Base-by-base conservation (phyloP, 2,113 vertebrate genomes). In the Morone saxatilis region DNA sequence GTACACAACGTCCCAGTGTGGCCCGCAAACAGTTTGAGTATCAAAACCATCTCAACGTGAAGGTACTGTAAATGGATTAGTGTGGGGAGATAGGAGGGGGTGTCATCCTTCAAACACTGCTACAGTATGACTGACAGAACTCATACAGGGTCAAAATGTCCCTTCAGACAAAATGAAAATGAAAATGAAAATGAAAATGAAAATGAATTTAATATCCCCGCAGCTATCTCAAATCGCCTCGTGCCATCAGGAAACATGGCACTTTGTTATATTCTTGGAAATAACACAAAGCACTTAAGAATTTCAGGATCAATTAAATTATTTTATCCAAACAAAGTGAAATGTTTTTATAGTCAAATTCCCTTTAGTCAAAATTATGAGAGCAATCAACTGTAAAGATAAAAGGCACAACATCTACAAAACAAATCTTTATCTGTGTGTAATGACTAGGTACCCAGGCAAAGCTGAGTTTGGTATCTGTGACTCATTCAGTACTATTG, bases 41-140 rank as follows among this genome's bases (percentile, higher is more conserved):
- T 95, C 94, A 93, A 79, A 94, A 94, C 70, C 78, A 84, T 94
- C 94, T 95, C 91, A 89, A 71, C 12, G 3, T 93, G 93, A 94
- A 94, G 76, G 83, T 91, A 93, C 90, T 89, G 91, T 96, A 96
- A 96, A 96, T 89, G 76, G 86, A 85, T 93, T 93, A 56, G 43
- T 47, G 79, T 47, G 50, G 51, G 79, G 51, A 76, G 66, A 47
- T 61, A 78, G 45, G 80, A 74, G 75, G 74, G 63, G 14, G 22
- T 56, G 75, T 72, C 88, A 87, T 77, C 66, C 78, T 40, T 63
- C 47, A 56, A 45, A 77, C n/a, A 36, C 36, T 9, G 45, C 87
- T 71, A 25, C 66, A 62, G 71, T 48, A 25, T 74, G 70, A 81
- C 38, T 70, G 86, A 61, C 77, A 76, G 51, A 81, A 84, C 66